phyloP scores from a whole-genome alignment of 2,797 vertebrate species.

The Limosa lapponica region DNA sequence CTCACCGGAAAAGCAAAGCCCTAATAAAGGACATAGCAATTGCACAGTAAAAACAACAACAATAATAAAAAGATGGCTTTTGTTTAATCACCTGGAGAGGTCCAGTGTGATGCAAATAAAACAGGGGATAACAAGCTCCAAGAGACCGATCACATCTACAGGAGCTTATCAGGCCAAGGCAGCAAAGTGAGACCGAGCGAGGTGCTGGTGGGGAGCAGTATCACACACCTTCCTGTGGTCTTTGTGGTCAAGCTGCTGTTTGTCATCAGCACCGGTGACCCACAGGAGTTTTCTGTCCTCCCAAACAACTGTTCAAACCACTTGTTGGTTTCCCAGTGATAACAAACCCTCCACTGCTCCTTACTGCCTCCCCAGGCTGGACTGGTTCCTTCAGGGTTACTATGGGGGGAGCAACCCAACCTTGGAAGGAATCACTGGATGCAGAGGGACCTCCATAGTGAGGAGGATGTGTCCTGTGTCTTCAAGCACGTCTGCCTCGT shows the following conservation, averaged over 20 bases:
- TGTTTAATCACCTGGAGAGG: slow-evolving; percentile 43
- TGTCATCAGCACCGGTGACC: neutral
- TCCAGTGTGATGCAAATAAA: neutral
- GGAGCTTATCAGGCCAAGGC: neutral
- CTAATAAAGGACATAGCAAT: slow-evolving; percentile 48
- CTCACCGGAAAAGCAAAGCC: slow-evolving; percentile 61
- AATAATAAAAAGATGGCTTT: slow-evolving; percentile 47
- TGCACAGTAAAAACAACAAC: slow-evolving; percentile 41
- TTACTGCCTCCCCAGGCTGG: neutral
- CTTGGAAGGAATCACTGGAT: neutral
- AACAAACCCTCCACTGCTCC: neutral
- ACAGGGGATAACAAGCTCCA: neutral
- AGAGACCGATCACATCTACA: neutral
- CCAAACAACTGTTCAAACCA: neutral
- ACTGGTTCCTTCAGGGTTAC: neutral
- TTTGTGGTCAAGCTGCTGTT: neutral
- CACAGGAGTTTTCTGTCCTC: neutral
- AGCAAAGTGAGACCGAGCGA: neutral
- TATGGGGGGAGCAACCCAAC: neutral
- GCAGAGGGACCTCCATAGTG: neutral
- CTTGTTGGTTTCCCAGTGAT: neutral
- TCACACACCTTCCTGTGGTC: fast-evolving
- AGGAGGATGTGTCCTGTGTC: neutral
- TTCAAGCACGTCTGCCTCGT: neutral
- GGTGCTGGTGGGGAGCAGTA: neutral